Evolutionary conservation across 1,140 invertebrate species (phyloP).

Genomic region (Wiebesia pumilae): DNA sequence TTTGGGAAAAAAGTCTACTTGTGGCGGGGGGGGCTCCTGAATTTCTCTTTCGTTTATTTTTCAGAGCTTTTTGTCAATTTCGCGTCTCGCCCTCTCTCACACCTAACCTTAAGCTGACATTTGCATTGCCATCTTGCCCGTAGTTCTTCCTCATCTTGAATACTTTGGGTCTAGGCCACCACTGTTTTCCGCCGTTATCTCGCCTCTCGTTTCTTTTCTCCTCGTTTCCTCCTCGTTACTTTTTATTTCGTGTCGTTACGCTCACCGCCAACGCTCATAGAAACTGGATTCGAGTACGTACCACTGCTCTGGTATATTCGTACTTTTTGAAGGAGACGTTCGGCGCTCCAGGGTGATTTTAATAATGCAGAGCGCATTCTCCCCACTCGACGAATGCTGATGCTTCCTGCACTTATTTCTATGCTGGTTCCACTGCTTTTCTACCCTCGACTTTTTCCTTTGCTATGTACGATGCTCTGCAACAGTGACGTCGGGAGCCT

Average conservation of each 20-base stretch:
- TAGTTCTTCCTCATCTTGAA: neutral
- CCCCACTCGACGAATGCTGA: neutral
- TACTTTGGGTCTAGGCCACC: slow-evolving; percentile 7
- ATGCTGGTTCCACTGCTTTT: neutral
- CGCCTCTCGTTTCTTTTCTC: slow-evolving; percentile 40
- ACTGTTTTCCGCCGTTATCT: slow-evolving; percentile 57
- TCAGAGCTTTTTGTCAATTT: neutral
- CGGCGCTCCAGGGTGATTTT: slow-evolving; percentile 42
- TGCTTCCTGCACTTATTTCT: slow-evolving; percentile 24
- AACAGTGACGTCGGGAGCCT: neutral
- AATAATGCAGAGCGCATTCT: slow-evolving; percentile 45
- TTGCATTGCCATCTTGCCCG: slow-evolving; percentile 53
- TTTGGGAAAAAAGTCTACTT: neutral
- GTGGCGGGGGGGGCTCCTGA: too few relatives aligned
- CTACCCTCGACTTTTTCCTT: slow-evolving; percentile 6
- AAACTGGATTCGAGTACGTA: slow-evolving; percentile 5
- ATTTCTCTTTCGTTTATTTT: too few relatives aligned
- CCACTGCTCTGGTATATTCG: neutral
- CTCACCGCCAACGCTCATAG: slow-evolving; percentile 11
- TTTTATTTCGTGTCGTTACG: slow-evolving; percentile 46
- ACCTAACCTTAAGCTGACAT: slow-evolving; percentile 35
- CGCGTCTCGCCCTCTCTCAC: neutral
- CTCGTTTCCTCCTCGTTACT: slow-evolving; percentile 46
- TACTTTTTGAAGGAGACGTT: slow-evolving; percentile 33
- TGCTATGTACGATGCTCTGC: neutral